Evolutionary conservation across 2,113 vertebrate species (phyloP).

Genomic region (Galbula dea): DNA sequence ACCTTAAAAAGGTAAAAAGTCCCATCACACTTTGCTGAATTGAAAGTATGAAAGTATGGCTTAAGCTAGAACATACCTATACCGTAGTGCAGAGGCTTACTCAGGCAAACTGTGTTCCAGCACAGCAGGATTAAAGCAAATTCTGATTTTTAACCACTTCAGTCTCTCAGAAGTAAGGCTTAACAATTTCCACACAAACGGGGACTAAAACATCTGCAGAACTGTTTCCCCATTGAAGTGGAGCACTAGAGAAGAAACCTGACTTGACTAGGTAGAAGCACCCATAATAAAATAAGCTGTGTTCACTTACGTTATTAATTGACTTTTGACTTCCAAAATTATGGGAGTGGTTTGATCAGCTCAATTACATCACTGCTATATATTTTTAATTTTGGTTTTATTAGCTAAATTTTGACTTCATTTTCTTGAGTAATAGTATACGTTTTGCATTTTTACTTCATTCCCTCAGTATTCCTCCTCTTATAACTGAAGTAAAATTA

Average conservation of each 20-base stretch:
- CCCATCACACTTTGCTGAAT: background rate
- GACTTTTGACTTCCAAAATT: background rate
- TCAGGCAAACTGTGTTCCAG: background rate
- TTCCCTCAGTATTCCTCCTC: rapidly evolving
- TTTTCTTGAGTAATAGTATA: background rate
- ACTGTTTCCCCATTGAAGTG: background rate
- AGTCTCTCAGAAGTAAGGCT: background rate
- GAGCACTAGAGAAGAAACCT: background rate
- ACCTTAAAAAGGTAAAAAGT: too few species aligned
- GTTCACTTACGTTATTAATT: background rate
- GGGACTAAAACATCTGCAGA: background rate
- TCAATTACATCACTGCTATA: background rate
- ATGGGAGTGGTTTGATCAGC: background rate
- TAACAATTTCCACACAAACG: background rate
- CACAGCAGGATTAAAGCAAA: background rate
- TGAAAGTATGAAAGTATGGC: background rate
- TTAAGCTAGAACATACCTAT: background rate
- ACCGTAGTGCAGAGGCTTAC: background rate
- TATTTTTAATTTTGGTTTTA: background rate
- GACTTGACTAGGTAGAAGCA: background rate
- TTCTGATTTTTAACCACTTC: background rate
- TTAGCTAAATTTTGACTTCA: background rate
- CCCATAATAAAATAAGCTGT: background rate
- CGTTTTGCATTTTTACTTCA: background rate
- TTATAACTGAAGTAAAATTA: background rate